A percentile compares a stretch with the other conserved stretches of the same genome.
phyloP scores from a whole-genome alignment of 1,140 invertebrate genomes.

The Diachasmimorpha longicaudata region DNA sequence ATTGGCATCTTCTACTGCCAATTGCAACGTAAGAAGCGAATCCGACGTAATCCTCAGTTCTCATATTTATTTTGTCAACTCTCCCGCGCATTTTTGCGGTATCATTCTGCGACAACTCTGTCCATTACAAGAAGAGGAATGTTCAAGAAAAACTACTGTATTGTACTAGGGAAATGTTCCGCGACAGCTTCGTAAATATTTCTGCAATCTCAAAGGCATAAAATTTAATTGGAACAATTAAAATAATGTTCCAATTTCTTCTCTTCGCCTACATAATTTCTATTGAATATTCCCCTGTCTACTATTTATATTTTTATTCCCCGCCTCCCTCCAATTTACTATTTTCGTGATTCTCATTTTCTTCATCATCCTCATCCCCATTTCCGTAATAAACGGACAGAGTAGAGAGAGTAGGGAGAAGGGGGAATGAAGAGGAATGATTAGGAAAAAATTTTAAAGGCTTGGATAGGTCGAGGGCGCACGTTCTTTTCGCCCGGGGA shows the following conservation, averaged over 20 bases:
- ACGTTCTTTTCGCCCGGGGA: background rate
- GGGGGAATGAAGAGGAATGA: background rate
- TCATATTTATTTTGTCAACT: background rate
- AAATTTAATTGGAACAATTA: no score
- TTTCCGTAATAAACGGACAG: background rate
- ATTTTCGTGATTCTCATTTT: background rate
- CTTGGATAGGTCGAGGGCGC: slow-evolving; percentile 8
- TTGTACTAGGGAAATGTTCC: no score
- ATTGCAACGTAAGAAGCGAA: background rate
- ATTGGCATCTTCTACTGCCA: background rate
- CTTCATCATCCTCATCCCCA: background rate
- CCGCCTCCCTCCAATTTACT: background rate
- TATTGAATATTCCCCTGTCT: no score
- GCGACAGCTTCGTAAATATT: no score
- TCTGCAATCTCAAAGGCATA: no score
- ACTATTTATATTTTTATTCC: background rate
- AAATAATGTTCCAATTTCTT: no score
- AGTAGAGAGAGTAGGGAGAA: no score
- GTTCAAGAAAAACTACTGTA: no score
- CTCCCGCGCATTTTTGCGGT: slow-evolving; percentile 9
- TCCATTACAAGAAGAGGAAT: no score
- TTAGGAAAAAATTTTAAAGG: slow-evolving; percentile 11
- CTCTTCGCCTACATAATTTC: no score
- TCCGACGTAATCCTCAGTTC: slow-evolving; percentile 4
- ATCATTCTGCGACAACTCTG: background rate